Evolutionary conservation across 1,140 invertebrate genomes (phyloP).

Genomic region (Pinna nobilis): DNA sequence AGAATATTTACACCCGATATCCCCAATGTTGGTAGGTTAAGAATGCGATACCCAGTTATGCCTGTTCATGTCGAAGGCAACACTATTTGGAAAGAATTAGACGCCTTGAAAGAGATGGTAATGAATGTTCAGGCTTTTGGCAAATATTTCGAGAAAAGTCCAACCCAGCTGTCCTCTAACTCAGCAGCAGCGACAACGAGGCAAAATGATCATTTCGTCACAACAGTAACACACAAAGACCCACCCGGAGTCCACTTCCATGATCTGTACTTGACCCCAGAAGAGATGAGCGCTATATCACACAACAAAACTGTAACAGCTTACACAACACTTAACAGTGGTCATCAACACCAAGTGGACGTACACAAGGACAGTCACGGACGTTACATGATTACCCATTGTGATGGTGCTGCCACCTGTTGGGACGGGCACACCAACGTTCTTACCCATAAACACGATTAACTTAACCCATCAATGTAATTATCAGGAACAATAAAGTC

Average conservation of each 20-base stretch:
- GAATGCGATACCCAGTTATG: conserved; percentile 63
- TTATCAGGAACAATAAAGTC: too few species aligned
- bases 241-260: conserved; percentile 29
- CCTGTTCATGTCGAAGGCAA: conserved; percentile 61
- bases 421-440: too few species aligned
- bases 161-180: conserved; percentile 1
- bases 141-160: not conserved
- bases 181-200: not conserved
- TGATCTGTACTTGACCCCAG: too few species aligned
- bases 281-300: too few species aligned
- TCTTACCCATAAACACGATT: too few species aligned
- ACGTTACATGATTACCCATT: too few species aligned
- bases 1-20: conserved; percentile 54
- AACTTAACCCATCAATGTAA: too few species aligned
- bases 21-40: conserved; percentile 47
- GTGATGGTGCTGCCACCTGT: too few species aligned
- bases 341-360: too few species aligned
- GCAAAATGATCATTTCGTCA: conserved; percentile 19
- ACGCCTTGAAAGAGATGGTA: conserved; percentile 59
- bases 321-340: too few species aligned
- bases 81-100: conserved; percentile 53
- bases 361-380: too few species aligned
- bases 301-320: too few species aligned
- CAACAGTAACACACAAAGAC: conserved; percentile 22
- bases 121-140: conserved; percentile 43